Evolutionary conservation across 2,797 vertebrate species (phyloP).

Genomic region (Myotis planiceps): DNA sequence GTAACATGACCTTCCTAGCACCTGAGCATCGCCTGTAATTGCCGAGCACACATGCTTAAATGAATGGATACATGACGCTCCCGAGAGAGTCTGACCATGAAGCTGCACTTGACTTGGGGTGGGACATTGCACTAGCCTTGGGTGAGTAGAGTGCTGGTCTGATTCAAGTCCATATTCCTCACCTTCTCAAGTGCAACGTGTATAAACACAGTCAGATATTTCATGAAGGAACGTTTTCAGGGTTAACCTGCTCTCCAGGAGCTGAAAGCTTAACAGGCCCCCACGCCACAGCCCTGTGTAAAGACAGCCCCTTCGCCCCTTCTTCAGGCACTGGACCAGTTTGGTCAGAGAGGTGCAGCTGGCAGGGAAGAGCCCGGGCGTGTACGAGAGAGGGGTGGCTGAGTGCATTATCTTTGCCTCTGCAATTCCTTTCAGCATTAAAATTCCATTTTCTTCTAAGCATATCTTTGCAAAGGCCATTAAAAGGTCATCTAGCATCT

Average conservation of each 20-base stretch:
- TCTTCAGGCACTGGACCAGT: accelerated
- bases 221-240: not conserved
- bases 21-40: not conserved
- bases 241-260: not conserved
- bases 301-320: not conserved
- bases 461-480: conserved; percentile 77
- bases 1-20: not conserved
- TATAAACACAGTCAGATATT: not conserved
- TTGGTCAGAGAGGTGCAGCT: accelerated
- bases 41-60: not conserved
- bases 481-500: conserved; percentile 77
- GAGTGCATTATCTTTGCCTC: conserved; percentile 43
- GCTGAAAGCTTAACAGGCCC: not conserved
- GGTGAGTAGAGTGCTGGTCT: not conserved
- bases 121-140: no score
- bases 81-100: not conserved
- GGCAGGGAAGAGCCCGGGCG: not conserved
- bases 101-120: not conserved
- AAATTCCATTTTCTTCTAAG: conserved; percentile 79
- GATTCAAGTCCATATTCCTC: not conserved
- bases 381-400: not conserved
- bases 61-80: not conserved
- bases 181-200: not conserved
- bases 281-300: accelerated
- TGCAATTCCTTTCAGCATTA: conserved; percentile 58